These are phyloP conservation scores for Ciconia stormi DNA, from an alignment of 2,113 vertebrate genomes.

Conservation along the genomic window DNA sequence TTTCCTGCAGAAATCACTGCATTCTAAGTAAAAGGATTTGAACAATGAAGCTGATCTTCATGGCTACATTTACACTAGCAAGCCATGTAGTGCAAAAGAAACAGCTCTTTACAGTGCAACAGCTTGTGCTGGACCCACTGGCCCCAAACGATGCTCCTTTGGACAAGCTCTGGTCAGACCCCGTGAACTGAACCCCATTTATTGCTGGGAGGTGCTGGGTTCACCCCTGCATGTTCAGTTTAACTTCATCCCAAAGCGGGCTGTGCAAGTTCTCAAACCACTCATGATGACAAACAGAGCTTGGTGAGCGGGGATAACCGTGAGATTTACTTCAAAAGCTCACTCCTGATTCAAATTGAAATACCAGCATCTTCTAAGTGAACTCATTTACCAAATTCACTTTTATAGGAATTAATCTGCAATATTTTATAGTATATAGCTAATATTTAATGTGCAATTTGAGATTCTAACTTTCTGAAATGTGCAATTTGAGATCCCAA, in stretches of 20 bases:
- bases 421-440: neutral
- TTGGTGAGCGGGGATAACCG: neutral
- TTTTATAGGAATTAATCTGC: neutral
- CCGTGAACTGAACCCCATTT: neutral
- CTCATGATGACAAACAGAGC: neutral
- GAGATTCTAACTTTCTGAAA: neutral
- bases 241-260: neutral
- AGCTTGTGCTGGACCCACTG: neutral
- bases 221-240: neutral
- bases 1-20: neutral
- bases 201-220: neutral
- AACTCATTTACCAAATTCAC: neutral
- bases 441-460: neutral
- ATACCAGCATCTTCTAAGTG: neutral
- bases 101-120: neutral
- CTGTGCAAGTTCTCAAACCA: neutral
- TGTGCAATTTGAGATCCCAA: neutral
- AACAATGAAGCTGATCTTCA: neutral
- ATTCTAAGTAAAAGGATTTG: neutral
- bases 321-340: neutral
- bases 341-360: neutral
- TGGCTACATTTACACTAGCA: neutral
- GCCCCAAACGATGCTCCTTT: neutral
- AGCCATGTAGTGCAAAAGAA: neutral
- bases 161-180: neutral